phyloP scores from a whole-genome alignment of 2,797 vertebrate genomes.

The Tamandua tetradactyla region DNA sequence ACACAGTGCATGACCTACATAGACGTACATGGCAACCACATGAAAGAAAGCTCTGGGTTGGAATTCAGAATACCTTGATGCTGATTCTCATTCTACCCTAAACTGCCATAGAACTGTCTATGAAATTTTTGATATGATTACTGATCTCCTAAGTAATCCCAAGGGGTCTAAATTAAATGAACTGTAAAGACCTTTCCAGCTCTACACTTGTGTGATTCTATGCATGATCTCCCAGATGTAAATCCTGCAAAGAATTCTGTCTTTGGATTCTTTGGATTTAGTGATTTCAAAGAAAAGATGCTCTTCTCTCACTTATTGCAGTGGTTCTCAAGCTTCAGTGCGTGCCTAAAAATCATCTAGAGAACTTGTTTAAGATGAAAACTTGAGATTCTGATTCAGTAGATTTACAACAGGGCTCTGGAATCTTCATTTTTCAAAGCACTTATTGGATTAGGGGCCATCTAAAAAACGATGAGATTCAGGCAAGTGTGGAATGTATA shows the following conservation, averaged over 20 bases:
- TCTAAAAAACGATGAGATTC: neutral
- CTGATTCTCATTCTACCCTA: slow-evolving; percentile 15
- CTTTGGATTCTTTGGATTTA: slow-evolving; percentile 2
- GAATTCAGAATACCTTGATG: neutral
- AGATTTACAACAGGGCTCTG: neutral
- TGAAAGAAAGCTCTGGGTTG: neutral
- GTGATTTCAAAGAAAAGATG: neutral
- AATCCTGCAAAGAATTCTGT: neutral
- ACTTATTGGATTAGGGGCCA: neutral
- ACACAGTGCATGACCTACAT: neutral
- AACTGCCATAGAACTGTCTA: too few species aligned
- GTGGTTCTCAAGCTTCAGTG: neutral
- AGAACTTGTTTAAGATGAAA: neutral
- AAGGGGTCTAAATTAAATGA: neutral
- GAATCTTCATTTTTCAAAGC: neutral
- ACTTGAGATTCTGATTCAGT: neutral
- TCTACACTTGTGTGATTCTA: neutral
- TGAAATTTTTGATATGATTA: neutral
- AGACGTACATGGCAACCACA: neutral
- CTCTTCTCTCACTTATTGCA: neutral
- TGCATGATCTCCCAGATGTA: neutral
- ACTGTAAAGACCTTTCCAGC: neutral
- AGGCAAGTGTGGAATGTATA: neutral
- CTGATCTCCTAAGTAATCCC: neutral
- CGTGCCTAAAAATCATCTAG: neutral